Evolutionary conservation across 1,140 invertebrate species (phyloP), one percentile per base, ranked within the genome.

Genomic region (Drosophila equinoxialis): DNA sequence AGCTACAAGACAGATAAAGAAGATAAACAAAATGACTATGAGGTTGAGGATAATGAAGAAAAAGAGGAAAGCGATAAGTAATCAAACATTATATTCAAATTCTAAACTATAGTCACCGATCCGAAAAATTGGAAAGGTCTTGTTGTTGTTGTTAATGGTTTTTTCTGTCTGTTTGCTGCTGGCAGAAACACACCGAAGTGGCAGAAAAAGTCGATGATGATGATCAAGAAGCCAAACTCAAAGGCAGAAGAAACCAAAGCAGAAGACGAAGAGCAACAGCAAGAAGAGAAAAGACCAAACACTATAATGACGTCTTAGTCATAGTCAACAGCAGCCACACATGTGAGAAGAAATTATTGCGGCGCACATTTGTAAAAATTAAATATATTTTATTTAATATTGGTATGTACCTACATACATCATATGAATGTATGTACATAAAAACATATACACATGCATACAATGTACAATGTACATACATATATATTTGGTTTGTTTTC

Each of bases 91-190:
- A 39, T 39, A 39, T 39, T 39, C 60, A 71, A 75, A 67, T 62
- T 75, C 71, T 75, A 75, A 75, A 72, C 69, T 71, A 75, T 67
- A 72, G 37, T 39, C 37, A 39, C 37, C 37, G 37, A 39, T 39
- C 4, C 37, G 11, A 13, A 39, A 30, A 30, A 30, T 30, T 30
- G 30, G 30, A 30, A 30, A 30, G 30, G 30, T 30, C 30, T 30
- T 30, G 30, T 30, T 30, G 30, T 37, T 37, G 35, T 37, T 26
- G 23, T 26, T 26, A 26, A 26, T 26, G 23, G 23, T 26, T 39
- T 13, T 4, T 13, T 39, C 0, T 39, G n/a, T 39, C 35, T 37
- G 35, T 11, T 39, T 39, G 37, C 37, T 39, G 37, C 11, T 39
- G 37, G 37, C 37, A 39, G 37, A 39, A 39, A 39, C 11, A 39